Conservation (phyloP, 2,113 vertebrate species). For the Sprattus sprattus region DNA sequence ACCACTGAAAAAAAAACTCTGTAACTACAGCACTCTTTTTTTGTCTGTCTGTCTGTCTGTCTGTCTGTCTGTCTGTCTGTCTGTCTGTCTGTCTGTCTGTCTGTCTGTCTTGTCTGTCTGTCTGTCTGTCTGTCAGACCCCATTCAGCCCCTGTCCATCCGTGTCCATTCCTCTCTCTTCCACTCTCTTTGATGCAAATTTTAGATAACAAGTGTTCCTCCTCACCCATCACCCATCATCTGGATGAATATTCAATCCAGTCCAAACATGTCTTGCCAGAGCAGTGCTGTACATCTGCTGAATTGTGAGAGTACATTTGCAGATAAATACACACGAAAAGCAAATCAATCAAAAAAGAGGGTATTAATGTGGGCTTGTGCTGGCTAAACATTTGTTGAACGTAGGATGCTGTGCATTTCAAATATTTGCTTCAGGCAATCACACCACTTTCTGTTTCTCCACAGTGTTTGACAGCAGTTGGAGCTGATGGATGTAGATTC, state of each 20-base stretch:
- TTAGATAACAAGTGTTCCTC: not conserved
- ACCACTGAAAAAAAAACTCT: not conserved
- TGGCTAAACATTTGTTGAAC: not conserved
- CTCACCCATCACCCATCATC: not conserved
- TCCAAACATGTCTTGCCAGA: not conserved
- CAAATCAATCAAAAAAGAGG: not conserved
- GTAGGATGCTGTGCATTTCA: not conserved
- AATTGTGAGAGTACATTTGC: not conserved
- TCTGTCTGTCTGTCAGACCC: too few relatives aligned
- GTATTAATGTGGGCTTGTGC: not conserved
- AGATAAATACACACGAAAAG: not conserved
- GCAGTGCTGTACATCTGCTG: not conserved
- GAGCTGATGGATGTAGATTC: not conserved
- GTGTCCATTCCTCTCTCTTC: not conserved
- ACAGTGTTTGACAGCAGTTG: not conserved
- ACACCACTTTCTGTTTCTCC: not conserved
- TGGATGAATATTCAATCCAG: not conserved
- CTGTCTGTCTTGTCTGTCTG: not conserved
- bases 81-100: not conserved
- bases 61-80: not conserved
- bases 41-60: not conserved
- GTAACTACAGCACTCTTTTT: conserved; percentile 7
- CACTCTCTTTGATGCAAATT: not conserved
- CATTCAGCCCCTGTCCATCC: not conserved
- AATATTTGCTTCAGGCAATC: not conserved